Base-by-base conservation (phyloP, 2,888 invertebrate species). In the Caenorhabditis sp. region DNA sequence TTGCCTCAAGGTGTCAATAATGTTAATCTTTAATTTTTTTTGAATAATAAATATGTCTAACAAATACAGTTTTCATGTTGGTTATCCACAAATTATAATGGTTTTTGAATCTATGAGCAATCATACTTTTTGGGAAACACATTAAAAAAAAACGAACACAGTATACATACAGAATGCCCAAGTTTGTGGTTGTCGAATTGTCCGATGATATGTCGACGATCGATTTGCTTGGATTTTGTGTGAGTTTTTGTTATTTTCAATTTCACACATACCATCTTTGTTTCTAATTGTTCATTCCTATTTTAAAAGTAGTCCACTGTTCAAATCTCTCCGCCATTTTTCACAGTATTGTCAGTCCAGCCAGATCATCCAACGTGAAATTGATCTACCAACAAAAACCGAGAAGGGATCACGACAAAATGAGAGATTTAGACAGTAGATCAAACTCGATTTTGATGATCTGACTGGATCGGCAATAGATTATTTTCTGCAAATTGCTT, bases 131-230 rank as follows among this genome's bases (percentile, higher is more conserved):
- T 4, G 51, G 51, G 21, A 43, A 43, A 17, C 14, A 17, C 5
- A 14, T 17, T 17, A 14, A 10, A 43, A 43, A 43, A 43, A 36
- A 12, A 12, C 6, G 12, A 36, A 36, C 14, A 12, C 14, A 10
- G 5, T 17, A 14, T 17, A 43, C 4, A 31, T 3, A 6, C 19
- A 36, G 5, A 57, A 74, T 69, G 69, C 66, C 60, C 36, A 74
- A 74, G 36, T 74, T 74, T 53, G 74, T 74, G 4, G 74, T 74
- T 23, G 65, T 74, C 54, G 74, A 74, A 53, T 58, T 69, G 51
- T 57, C 65, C 37, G 74, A 74, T 37, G 74, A 74, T 23, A 31
- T 63, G 27, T 60, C 69, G 2, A 66, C 69, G 3, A 74, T 74
- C 49, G 74, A 74, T 58, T 49, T 74, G 43, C 62, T 74, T 50